These are phyloP conservation scores for Anorthoa munda DNA, from an alignment of 2,888 invertebrate genomes.

Conservation along the genomic window DNA sequence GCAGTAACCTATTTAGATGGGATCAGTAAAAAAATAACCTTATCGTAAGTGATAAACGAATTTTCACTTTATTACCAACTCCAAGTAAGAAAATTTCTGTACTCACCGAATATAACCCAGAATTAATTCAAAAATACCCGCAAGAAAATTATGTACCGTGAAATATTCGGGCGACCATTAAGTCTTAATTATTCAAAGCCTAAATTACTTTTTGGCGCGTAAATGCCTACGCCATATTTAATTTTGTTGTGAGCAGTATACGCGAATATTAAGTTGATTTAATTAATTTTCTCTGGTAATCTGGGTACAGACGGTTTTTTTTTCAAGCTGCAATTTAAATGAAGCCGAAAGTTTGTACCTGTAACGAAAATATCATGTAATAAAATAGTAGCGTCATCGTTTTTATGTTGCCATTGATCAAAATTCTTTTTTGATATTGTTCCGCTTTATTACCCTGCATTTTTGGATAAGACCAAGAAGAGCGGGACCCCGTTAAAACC, in stretches of 20 bases:
- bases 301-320: slow-evolving; percentile 15
- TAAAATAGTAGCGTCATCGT: too few relatives aligned
- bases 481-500: too few relatives aligned
- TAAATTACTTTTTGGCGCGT: slow-evolving; percentile 64
- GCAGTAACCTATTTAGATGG: too few relatives aligned
- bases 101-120: slow-evolving; percentile 13
- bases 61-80: not conserved
- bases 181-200: slow-evolving; percentile 66
- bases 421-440: too few relatives aligned
- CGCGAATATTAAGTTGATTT: slow-evolving; percentile 55
- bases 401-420: too few relatives aligned
- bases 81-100: slow-evolving; percentile 18
- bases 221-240: slow-evolving; percentile 63
- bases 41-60: not conserved
- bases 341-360: not conserved
- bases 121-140: slow-evolving; percentile 47
- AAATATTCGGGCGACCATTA: slow-evolving; percentile 60
- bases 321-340: slow-evolving; percentile 1
- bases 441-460: too few relatives aligned
- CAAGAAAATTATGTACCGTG: slow-evolving; percentile 47
- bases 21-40: not conserved
- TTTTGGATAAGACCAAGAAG: too few relatives aligned
- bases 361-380: not conserved
- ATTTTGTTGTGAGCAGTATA: slow-evolving; percentile 58
- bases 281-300: slow-evolving; percentile 51